Base-by-base conservation (phyloP, 2,113 vertebrate species). In the Rhombomys opimus region DNA sequence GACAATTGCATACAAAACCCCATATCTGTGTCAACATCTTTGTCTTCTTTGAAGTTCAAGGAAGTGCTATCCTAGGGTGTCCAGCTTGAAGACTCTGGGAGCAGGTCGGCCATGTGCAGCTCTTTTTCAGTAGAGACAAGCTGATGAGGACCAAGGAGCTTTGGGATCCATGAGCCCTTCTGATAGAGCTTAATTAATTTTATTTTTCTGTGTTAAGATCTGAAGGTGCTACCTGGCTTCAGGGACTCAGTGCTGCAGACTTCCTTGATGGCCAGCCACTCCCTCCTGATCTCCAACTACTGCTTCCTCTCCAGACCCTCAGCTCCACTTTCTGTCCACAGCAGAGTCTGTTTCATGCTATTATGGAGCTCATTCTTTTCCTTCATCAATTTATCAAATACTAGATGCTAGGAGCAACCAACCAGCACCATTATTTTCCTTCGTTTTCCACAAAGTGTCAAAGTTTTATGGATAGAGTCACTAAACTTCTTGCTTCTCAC, bases 281-380 rank as follows among this genome's bases (percentile, higher is more conserved):
- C 41, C n/a, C 23, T 52, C 32, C 13, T 0, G n/a, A 75, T 22
- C 23, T 18, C 25, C 23, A 82, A 20, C 2, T 35, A 20, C n/a
- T 59, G 20, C 72, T 57, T 41, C 46, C 27, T 72, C 17, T 50
- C 25, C 9, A 27, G 7, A 10, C 57, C 1, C 17, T 52, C 46
- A 46, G 46, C 14, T 35, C 22, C 4, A 0, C 18, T 96, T 95
- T 82, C 86, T 95, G 94, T 95, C 95, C 97, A 97, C 93, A 89
- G 93, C 94, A 97, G 96, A 95, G 91, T 97, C 95, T 23, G 77
- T 93, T 96, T 97, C 90, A 95, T 95, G 93, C 38, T 22, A 41
- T 30, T 35, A n/a, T 11, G 5, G 52, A 35, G 52, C 52, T 35
- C 52, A 81, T 7, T 57, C 30, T 30, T 41, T 84, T 30, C 59